phyloP scores from a whole-genome alignment of 2,888 invertebrate genomes.

The Colostygia pectinataria region DNA sequence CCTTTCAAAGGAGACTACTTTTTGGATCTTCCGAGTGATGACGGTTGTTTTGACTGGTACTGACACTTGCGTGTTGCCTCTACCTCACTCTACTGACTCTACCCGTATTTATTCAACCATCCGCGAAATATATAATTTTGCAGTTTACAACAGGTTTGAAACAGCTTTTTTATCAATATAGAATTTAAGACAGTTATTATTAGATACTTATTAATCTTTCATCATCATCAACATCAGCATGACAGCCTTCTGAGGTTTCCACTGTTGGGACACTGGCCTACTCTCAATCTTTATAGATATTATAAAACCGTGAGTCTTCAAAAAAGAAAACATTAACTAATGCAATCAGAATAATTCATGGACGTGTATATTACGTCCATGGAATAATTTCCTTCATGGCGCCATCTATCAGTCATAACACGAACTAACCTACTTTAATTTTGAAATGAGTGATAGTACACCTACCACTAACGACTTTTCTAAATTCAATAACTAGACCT shows the following conservation, averaged over 20 bases:
- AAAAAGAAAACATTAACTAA: too few relatives aligned
- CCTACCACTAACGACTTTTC: constrained; percentile 25
- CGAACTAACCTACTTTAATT: not conserved
- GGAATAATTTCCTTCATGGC: too few relatives aligned
- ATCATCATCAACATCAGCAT: too few relatives aligned
- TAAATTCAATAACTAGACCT: constrained; percentile 63
- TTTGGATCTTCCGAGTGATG: constrained; percentile 61
- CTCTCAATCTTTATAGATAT: too few relatives aligned
- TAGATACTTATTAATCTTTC: too few relatives aligned
- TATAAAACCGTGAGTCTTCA: too few relatives aligned
- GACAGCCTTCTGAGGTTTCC: too few relatives aligned
- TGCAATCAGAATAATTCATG: too few relatives aligned
- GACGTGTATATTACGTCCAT: too few relatives aligned
- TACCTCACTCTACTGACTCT: constrained; percentile 26
- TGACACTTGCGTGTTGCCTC: constrained; percentile 65
- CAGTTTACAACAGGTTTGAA: constrained; percentile 11
- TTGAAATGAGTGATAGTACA: constrained; percentile 14
- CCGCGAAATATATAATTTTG: constrained; percentile 44
- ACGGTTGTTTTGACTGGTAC: constrained; percentile 78
- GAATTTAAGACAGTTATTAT: too few relatives aligned
- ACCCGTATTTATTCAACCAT: constrained; percentile 37
- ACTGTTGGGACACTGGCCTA: too few relatives aligned
- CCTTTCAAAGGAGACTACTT: constrained; percentile 37
- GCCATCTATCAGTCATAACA: constrained; percentile 11
- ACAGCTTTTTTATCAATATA: too few relatives aligned